Conservation (phyloP, 2,888 invertebrate genomes). For the Amphipyra berbera region DNA sequence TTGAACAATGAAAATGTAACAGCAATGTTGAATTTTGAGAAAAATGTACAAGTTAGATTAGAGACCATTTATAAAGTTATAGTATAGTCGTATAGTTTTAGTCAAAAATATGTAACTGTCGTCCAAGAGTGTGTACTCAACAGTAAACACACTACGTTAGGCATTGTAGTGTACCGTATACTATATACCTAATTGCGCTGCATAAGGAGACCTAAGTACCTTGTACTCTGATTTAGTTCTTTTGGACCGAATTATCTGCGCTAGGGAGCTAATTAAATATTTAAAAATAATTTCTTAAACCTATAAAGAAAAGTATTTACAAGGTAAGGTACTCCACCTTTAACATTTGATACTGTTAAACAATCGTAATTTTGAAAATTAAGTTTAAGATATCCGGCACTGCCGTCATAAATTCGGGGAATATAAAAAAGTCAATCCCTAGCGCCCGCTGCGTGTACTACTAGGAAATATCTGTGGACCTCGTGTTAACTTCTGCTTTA, state of each 20-base stretch:
- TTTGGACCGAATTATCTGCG: conserved; percentile 49
- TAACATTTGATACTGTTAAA: conserved; percentile 19
- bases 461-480: conserved; percentile 13
- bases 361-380: conserved; percentile 20
- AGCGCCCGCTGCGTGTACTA: conserved; percentile 36
- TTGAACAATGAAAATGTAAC: conserved; percentile 38
- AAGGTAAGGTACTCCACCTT: conserved; percentile 42
- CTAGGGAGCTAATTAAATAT: conserved; percentile 45
- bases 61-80: conserved; percentile 34
- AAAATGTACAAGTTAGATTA: conserved; percentile 25
- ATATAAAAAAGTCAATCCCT: conserved; percentile 34
- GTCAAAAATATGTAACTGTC: conserved; percentile 52
- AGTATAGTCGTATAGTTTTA: conserved; percentile 22
- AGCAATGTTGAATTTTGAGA: conserved; percentile 17
- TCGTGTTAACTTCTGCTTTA: background rate
- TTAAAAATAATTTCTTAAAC: conserved; percentile 50
- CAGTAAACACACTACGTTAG: conserved; percentile 40
- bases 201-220: conserved; percentile 48
- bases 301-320: conserved; percentile 55
- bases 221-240: conserved; percentile 61
- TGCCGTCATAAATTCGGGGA: conserved; percentile 15
- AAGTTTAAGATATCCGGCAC: conserved; percentile 10
- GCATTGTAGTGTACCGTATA: conserved; percentile 5
- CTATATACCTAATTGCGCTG: conserved; percentile 19
- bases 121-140: conserved; percentile 34